These are phyloP conservation scores for Characodon lateralis DNA, from an alignment of 2,797 vertebrate genomes.

Conservation along the genomic window DNA sequence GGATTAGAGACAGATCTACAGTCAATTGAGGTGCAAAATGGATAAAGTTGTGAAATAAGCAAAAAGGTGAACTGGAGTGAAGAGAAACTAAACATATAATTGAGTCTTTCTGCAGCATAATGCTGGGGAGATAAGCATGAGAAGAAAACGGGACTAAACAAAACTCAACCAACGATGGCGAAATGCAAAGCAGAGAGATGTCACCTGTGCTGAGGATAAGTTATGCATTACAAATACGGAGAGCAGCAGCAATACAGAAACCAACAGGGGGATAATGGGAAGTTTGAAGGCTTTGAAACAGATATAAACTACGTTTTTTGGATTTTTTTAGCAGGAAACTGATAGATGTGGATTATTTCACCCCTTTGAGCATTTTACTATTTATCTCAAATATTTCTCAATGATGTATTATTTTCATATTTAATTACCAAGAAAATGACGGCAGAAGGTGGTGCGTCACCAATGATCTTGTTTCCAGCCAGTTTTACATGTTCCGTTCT, in stretches of 20 bases:
- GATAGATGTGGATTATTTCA: not conserved
- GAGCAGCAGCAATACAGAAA: slow-evolving; percentile 13
- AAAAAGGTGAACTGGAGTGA: slow-evolving; percentile 17
- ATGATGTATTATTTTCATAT: too few species aligned
- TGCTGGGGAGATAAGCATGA: slow-evolving; percentile 17
- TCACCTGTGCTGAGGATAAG: slow-evolving; percentile 18
- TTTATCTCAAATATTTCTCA: too few species aligned
- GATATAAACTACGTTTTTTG: not conserved
- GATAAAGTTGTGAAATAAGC: slow-evolving; percentile 20
- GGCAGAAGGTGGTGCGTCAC: too few species aligned
- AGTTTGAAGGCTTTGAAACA: not conserved
- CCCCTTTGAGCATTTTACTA: too few species aligned
- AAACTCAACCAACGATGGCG: slow-evolving; percentile 32
- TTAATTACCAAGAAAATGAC: too few species aligned
- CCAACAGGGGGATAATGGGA: not conserved
- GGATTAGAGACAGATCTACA: slow-evolving; percentile 22
- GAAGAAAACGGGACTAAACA: slow-evolving; percentile 30
- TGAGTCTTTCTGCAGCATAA: slow-evolving; percentile 14
- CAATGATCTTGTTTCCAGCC: too few species aligned
- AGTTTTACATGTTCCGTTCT: too few species aligned
- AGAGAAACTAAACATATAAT: slow-evolving; percentile 24
- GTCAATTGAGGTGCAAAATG: slow-evolving; percentile 26
- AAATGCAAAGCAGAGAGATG: slow-evolving; percentile 24
- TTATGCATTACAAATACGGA: slow-evolving; percentile 13
- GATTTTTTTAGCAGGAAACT: not conserved